Evolutionary conservation across 2,797 vertebrate genomes (phyloP).

Genomic region (Protonibea diacanthus): DNA sequence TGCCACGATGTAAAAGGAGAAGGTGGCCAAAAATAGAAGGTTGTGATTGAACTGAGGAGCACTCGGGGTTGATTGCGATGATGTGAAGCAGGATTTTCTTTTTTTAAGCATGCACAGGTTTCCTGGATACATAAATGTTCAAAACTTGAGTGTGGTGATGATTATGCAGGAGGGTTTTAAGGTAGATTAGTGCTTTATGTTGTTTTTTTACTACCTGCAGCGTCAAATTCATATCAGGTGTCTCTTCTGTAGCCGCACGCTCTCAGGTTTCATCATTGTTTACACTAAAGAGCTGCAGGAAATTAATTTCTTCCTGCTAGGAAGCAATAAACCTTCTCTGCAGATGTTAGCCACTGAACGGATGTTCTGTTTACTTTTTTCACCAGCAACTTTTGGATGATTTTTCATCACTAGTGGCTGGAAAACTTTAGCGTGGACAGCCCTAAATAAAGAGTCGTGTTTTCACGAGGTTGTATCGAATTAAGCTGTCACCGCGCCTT

Average conservation of each 20-base stretch:
- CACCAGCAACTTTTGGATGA: neutral
- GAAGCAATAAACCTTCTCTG: neutral
- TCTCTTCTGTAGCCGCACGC: neutral
- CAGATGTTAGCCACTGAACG: neutral
- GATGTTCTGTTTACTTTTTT: neutral
- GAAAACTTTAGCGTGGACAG: neutral
- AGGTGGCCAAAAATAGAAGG: slow-evolving; percentile 23
- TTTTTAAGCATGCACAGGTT: neutral
- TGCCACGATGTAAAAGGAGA: slow-evolving; percentile 11
- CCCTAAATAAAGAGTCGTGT: neutral
- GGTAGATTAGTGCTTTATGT: neutral
- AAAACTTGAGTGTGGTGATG: neutral
- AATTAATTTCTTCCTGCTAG: slow-evolving; percentile 14
- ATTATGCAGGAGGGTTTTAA: neutral
- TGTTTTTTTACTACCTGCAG: neutral
- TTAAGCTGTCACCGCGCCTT: neutral
- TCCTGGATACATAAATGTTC: slow-evolving; percentile 8
- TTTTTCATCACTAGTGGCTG: neutral
- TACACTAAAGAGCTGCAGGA: slow-evolving; percentile 16
- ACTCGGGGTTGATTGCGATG: slow-evolving; percentile 34
- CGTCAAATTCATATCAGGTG: neutral
- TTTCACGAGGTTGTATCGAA: neutral
- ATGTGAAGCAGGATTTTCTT: slow-evolving; percentile 6
- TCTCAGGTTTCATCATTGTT: slow-evolving; percentile 14
- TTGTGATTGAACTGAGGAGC: slow-evolving; percentile 25